A percentile compares a stretch with the other conserved stretches of the same genome.
Conservation (phyloP, 92 coral and sea anemone species). For the Epizoanthus fatuus region DNA sequence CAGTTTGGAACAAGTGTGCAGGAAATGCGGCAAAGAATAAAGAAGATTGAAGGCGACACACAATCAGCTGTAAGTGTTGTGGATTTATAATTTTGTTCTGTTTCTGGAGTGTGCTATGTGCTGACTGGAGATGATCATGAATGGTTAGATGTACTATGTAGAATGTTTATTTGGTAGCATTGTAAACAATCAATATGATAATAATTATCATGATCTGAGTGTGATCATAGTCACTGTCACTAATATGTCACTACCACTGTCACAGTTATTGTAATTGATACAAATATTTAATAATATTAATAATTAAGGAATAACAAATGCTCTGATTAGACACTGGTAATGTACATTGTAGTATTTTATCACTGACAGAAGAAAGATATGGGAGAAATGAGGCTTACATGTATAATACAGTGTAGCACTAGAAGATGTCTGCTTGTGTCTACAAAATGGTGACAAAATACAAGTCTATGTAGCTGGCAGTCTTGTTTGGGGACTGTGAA, state of each 20-base stretch:
- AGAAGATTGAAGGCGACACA: constrained; percentile 91
- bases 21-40: constrained; percentile 93
- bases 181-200: too few species aligned
- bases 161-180: too few species aligned
- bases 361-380: neutral
- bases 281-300: too few species aligned
- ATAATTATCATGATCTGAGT: too few species aligned
- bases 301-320: neutral
- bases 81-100: neutral
- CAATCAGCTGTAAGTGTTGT: constrained; percentile 86
- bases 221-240: too few species aligned
- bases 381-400: neutral
- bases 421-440: neutral
- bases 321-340: neutral
- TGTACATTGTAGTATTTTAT: neutral
- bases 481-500: too few species aligned
- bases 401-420: neutral
- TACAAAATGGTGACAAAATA: too few species aligned
- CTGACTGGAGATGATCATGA: neutral
- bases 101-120: neutral
- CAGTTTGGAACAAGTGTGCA: constrained; percentile 93
- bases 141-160: neutral
- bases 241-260: too few species aligned
- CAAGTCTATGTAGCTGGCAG: too few species aligned
- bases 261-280: too few species aligned